Conservation (phyloP, 2,113 vertebrate species). For the Coturnix japonica region DNA sequence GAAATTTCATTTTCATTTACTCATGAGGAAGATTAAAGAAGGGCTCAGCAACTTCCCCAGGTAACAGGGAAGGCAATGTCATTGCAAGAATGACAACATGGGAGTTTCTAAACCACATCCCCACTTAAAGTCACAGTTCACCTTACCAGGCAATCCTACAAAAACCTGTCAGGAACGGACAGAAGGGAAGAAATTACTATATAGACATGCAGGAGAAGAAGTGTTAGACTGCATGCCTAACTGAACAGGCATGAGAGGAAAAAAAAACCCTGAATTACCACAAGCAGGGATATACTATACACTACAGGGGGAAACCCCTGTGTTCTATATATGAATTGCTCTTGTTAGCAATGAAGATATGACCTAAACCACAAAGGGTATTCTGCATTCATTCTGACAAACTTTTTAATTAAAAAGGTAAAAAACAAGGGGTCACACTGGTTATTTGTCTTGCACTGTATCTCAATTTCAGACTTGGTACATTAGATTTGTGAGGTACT, state of each 20-base stretch:
- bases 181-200: constrained; percentile 28
- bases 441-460: not conserved
- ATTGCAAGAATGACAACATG: constrained; percentile 52
- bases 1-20: constrained; percentile 47
- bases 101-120: constrained; percentile 39
- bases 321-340: constrained; percentile 28
- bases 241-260: constrained; percentile 9
- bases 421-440: not conserved
- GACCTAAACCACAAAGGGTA: constrained; percentile 38
- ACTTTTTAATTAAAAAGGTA: not conserved
- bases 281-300: constrained; percentile 21
- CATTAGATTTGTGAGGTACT: not conserved
- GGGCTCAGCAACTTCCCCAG: constrained; percentile 38
- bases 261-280: constrained; percentile 12
- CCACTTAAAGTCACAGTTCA: not conserved
- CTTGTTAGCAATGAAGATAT: constrained; percentile 46
- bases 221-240: not conserved
- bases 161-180: not conserved
- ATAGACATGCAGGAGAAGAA: constrained; percentile 13
- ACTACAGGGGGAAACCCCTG: constrained; percentile 36
- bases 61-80: not conserved
- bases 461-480: not conserved
- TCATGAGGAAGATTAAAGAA: constrained; percentile 21
- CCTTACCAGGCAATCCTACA: not conserved
- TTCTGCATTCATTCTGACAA: not conserved